Conservation (phyloP, 2,797 vertebrate species). For the Gymnothorax reevesii region DNA sequence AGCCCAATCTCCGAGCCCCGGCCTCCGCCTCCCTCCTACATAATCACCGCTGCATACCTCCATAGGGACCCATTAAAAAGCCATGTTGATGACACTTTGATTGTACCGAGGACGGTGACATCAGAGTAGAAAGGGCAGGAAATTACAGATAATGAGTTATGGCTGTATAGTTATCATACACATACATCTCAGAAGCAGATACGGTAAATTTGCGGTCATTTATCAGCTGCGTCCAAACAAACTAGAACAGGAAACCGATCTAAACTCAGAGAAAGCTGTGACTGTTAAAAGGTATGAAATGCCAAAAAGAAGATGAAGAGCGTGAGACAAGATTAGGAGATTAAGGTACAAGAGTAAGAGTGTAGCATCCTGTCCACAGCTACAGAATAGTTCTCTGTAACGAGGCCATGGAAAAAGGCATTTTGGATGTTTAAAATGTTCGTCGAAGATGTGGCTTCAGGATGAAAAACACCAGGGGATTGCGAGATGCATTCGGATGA, state of each 20-base stretch:
- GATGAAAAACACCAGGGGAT: neutral
- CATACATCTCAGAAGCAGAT: conserved; percentile 30
- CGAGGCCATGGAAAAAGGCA: too few relatives aligned
- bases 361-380: too few relatives aligned
- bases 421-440: neutral
- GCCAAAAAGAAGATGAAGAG: neutral
- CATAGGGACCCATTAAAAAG: conserved; percentile 39
- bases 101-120: conserved; percentile 31
- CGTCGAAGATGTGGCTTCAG: neutral
- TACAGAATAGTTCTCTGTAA: too few relatives aligned
- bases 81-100: conserved; percentile 42
- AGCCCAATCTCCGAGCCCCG: conserved; percentile 34
- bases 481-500: neutral
- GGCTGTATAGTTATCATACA: conserved; percentile 31
- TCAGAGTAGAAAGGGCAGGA: conserved; percentile 34
- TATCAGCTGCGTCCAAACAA: conserved; percentile 29
- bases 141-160: conserved; percentile 7
- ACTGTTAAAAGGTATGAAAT: neutral
- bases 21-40: conserved; percentile 41
- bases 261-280: neutral
- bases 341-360: too few relatives aligned
- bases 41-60: conserved; percentile 38
- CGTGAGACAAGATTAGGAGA: neutral
- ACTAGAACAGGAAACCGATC: neutral
- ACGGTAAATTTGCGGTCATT: conserved; percentile 32